These are phyloP conservation scores for Sander vitreus DNA, from an alignment of 2,113 vertebrate genomes.

Conservation along the genomic window DNA sequence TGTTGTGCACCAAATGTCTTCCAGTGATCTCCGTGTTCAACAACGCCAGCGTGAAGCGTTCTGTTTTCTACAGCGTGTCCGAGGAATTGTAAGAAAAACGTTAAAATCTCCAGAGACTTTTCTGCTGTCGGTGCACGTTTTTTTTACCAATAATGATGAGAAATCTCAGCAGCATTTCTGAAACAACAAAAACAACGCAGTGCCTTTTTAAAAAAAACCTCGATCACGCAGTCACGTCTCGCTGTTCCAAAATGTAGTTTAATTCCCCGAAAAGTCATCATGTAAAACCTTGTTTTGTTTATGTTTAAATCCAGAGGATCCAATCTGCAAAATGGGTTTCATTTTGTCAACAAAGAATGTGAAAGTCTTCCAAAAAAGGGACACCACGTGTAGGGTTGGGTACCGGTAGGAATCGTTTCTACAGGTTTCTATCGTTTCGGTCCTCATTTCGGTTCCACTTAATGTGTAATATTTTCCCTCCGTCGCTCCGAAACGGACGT, in stretches of 20 bases:
- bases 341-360: background rate
- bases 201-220: conserved; percentile 15
- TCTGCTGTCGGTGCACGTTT: background rate
- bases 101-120: conserved; percentile 5
- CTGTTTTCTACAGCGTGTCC: conserved; percentile 8
- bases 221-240: background rate
- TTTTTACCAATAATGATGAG: background rate
- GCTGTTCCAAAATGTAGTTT: background rate
- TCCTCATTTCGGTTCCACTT: no score
- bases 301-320: no score
- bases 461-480: no score
- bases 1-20: background rate
- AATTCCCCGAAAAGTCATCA: background rate
- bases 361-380: background rate
- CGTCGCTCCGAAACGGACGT: no score
- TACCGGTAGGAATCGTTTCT: no score
- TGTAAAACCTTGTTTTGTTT: background rate
- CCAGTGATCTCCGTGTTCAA: background rate
- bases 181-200: background rate
- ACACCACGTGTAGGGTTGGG: no score
- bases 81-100: conserved; percentile 22
- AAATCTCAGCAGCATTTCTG: conserved; percentile 2
- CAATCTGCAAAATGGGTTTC: background rate
- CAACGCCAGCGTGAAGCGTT: background rate
- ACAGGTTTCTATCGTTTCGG: no score